Conservation (phyloP, 2,113 vertebrate species). For the Cichladusa arquata region DNA sequence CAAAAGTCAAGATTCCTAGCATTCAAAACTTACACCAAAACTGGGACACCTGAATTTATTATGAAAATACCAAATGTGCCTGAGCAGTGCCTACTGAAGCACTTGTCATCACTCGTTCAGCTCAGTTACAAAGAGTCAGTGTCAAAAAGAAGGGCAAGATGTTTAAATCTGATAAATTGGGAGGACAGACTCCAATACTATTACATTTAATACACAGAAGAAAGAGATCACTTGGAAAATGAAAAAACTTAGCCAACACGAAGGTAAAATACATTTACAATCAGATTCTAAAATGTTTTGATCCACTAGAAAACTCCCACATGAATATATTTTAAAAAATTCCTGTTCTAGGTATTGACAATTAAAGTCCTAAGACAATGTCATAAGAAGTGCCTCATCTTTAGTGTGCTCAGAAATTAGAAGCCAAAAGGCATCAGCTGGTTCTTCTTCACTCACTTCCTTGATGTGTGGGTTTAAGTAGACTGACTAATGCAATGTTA, state of each 20-base stretch:
- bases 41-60: not conserved
- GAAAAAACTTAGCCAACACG: not conserved
- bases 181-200: not conserved
- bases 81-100: not conserved
- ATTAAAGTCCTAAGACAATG: not conserved
- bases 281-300: not conserved
- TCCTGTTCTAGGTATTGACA: not conserved
- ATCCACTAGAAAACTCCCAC: not conserved
- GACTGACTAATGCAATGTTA: not conserved
- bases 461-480: not conserved
- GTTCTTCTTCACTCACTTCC: not conserved
- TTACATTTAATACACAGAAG: not conserved
- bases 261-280: not conserved
- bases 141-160: not conserved
- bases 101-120: not conserved
- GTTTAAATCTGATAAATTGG: not conserved
- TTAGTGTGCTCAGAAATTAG: not conserved
- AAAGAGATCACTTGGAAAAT: not conserved
- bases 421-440: not conserved
- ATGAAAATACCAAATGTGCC: not conserved
- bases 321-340: not conserved
- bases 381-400: not conserved
- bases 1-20: not conserved
- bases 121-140: not conserved
- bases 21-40: not conserved